Conservation (phyloP, 2,888 invertebrate species). For the Andrena bucephala region DNA sequence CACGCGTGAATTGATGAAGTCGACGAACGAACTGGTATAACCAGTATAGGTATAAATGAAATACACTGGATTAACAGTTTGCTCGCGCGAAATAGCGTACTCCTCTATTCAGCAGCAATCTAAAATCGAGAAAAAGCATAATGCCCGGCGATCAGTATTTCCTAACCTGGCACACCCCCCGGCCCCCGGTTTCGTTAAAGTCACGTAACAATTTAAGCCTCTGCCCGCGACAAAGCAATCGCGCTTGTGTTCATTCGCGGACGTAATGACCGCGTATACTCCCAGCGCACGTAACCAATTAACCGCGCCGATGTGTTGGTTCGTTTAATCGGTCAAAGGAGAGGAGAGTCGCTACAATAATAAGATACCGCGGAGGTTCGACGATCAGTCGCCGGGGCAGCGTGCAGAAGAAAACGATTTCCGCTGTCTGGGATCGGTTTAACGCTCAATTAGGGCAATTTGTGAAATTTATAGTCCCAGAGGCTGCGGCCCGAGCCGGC, state of each 20-base stretch:
- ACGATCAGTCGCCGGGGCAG: constrained; percentile 17
- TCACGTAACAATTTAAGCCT: background rate
- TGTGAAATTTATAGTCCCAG: constrained; percentile 73
- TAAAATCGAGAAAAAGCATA: too few relatives aligned
- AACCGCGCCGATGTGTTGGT: constrained; percentile 48
- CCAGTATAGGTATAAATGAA: too few relatives aligned
- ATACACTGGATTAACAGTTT: too few relatives aligned
- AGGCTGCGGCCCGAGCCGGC: constrained; percentile 45
- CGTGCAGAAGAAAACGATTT: constrained; percentile 46
- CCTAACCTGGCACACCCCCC: too few relatives aligned
- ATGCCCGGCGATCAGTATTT: too few relatives aligned
- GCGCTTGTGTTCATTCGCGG: background rate
- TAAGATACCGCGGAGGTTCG: constrained; percentile 37
- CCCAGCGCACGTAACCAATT: constrained; percentile 59
- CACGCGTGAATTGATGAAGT: too few relatives aligned
- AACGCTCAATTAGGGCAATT: constrained; percentile 74
- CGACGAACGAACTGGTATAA: too few relatives aligned
- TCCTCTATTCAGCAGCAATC: too few relatives aligned
- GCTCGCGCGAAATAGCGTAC: too few relatives aligned
- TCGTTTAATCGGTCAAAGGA: constrained; percentile 56
- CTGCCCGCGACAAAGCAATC: constrained; percentile 2
- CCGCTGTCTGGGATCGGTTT: constrained; percentile 56
- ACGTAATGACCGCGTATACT: background rate
- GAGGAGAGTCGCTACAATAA: constrained; percentile 46
- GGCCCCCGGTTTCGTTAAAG: background rate